A percentile compares a stretch with the other conserved stretches of the same genome.
Conservation (phyloP, 2,888 invertebrate genomes). For the Tipula helvola region DNA sequence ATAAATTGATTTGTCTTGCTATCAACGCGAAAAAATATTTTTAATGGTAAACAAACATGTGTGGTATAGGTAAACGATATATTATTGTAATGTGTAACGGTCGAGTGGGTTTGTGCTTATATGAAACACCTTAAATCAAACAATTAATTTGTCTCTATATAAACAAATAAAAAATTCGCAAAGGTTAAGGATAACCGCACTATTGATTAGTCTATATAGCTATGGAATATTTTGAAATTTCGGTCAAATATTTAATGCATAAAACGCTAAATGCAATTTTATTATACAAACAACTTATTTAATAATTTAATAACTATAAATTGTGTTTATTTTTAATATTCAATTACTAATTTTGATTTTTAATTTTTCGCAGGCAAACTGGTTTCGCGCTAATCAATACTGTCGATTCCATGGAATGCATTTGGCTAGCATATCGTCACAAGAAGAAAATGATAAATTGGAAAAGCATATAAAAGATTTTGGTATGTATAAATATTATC, state of each 20-base stretch:
- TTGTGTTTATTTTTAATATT: no score
- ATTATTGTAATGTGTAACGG: no score
- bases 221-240: background rate
- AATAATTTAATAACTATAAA: background rate
- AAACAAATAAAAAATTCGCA: background rate
- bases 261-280: background rate
- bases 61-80: background rate
- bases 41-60: background rate
- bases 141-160: no score
- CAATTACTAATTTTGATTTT: constrained; percentile 4
- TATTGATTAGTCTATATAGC: background rate
- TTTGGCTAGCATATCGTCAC: constrained; percentile 76
- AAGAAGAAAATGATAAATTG: constrained; percentile 80
- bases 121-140: no score
- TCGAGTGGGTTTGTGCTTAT: no score
- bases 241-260: background rate
- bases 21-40: background rate
- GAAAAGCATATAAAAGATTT: constrained; percentile 85
- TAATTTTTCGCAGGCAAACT: constrained; percentile 68
- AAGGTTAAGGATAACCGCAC: background rate
- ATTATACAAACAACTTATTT: background rate
- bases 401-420: constrained; percentile 91
- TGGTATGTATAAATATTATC: constrained; percentile 41
- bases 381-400: constrained; percentile 85
- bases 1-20: background rate